phyloP scores from a whole-genome alignment of 1,140 invertebrate species.

The Papilio polyxenes region DNA sequence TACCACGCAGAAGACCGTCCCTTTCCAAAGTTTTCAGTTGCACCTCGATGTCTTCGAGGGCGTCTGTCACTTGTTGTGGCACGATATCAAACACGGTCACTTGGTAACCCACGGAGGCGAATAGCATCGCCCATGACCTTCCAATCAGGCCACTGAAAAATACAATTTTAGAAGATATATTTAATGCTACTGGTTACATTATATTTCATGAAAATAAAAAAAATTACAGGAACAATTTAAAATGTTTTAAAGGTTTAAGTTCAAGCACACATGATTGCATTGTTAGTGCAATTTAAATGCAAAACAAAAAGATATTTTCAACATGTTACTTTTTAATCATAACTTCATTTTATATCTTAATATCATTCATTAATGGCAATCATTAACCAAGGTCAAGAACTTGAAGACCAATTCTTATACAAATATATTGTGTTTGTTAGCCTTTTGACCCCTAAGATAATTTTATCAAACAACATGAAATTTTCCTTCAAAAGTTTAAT shows the following conservation, averaged over 20 bases:
- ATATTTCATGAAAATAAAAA: not conserved
- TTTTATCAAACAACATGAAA: not conserved
- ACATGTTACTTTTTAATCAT: too few species aligned
- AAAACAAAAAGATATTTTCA: not conserved
- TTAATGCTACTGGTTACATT: slow-evolving; percentile 6
- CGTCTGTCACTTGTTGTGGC: slow-evolving; percentile 86
- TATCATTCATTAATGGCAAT: not conserved
- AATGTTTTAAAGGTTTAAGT: too few species aligned
- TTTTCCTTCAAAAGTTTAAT: not conserved
- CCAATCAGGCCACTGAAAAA: slow-evolving; percentile 93
- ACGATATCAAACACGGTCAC: slow-evolving; percentile 93
- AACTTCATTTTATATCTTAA: not conserved
- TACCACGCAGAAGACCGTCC: slow-evolving; percentile 87
- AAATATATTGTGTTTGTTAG: slow-evolving; percentile 36
- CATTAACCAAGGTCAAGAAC: not conserved
- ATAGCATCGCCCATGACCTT: slow-evolving; percentile 97
- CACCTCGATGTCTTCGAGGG: slow-evolving; percentile 86
- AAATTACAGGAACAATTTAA: not conserved
- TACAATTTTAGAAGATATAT: slow-evolving; percentile 17
- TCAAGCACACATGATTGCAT: too few species aligned
- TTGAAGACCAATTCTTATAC: not conserved
- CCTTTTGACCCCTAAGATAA: slow-evolving; percentile 20
- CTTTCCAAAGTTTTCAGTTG: slow-evolving; percentile 88
- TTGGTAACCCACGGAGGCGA: slow-evolving; percentile 94
- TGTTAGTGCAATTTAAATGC: not conserved